phyloP scores from a whole-genome alignment of 2,797 vertebrate genomes.

The Acrocephalus scirpaceus region DNA sequence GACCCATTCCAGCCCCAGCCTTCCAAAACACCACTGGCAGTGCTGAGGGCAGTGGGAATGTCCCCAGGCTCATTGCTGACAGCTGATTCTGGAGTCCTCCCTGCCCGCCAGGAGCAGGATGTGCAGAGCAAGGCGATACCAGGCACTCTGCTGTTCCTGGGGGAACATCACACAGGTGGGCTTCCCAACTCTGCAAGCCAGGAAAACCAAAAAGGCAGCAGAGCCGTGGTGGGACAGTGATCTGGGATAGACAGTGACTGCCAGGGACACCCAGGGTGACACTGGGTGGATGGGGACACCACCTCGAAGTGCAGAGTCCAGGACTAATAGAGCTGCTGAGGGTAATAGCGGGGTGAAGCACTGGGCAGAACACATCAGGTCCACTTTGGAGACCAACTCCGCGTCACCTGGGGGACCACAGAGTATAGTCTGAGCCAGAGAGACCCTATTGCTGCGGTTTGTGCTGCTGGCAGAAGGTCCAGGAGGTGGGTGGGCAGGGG shows the following conservation, averaged over 20 bases:
- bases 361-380: not conserved
- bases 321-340: not conserved
- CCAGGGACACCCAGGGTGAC: not conserved
- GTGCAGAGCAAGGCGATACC: rapidly evolving
- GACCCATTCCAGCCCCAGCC: not conserved
- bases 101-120: rapidly evolving
- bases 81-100: not conserved
- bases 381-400: not conserved
- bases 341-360: rapidly evolving
- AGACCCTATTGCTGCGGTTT: not conserved
- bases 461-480: not conserved
- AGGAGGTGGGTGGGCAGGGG: not conserved
- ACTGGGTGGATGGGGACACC: rapidly evolving
- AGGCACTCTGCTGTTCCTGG: not conserved
- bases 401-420: rapidly evolving
- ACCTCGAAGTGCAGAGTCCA: rapidly evolving
- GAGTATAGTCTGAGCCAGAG: not conserved
- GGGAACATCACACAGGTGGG: rapidly evolving
- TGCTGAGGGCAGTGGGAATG: not conserved
- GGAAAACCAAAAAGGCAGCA: not conserved
- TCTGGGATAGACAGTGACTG: not conserved
- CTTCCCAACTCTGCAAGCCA: not conserved
- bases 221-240: not conserved
- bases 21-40: not conserved
- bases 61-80: rapidly evolving